Evolutionary conservation across 2,888 invertebrate genomes (phyloP), one percentile per base, ranked within the genome.

Genomic region (Tanytarsus gracilentus): DNA sequence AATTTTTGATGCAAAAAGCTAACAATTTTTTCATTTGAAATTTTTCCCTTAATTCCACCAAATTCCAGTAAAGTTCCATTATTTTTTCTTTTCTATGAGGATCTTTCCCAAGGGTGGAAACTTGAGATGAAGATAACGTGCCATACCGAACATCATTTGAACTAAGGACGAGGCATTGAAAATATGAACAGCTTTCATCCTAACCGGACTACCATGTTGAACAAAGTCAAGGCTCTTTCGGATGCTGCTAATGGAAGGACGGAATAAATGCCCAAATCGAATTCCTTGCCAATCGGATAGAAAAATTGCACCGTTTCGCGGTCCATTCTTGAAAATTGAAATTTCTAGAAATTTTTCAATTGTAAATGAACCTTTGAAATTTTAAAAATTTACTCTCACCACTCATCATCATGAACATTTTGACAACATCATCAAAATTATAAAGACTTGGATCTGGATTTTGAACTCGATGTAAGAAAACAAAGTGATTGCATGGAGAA

Each of bases 341-440:
- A 11, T 11, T 18, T 44, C 44, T 44, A 44, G 21, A 23, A 40
- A 16, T 14, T 40, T 40, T 44, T 40, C 18, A 40, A 6, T 14
- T 9, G 6, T 11, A 23, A 44, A 8, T 2, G 18, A 9, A 44
- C 11, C 23, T 23, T 23, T 16, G 9, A 21, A 11, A 18, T 16
- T 21, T 2, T 1, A 21, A 44, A 18, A 16, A 16, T 7, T 5
- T 44, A 23, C 23, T 23, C 23, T 23, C 7, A 44, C 44, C 44
- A 11, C 21, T 23, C 44, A 44, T 44, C 44, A 44, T 44, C 23
- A 44, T 44, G n/a, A 21, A 44, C 44, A 44, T 44, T 18, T 18
- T 16, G 5, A 18, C 18, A 1, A 44, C 44, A 23, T 18, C 44
- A 44, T 44, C 18, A 44, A 21, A 44, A 18, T 44, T 4, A 18